A percentile compares a stretch with the other conserved stretches of the same genome.
These are phyloP conservation scores for Rhincodon typus DNA, from an alignment of 2,797 vertebrate species.

Conservation along the genomic window DNA sequence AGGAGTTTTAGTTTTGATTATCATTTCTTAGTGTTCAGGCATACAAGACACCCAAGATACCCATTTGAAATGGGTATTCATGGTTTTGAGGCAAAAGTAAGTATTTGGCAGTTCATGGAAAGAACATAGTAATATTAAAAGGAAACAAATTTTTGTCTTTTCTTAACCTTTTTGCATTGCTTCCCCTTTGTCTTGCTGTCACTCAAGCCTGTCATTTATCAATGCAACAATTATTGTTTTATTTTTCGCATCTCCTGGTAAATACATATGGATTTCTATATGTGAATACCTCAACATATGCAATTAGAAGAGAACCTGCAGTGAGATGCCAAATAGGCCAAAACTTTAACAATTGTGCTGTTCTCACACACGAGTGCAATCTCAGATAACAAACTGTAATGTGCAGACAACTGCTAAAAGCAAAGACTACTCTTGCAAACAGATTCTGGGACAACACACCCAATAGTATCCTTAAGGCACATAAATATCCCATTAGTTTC, in stretches of 20 bases:
- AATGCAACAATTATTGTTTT: background rate
- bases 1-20: background rate
- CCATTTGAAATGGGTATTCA: background rate
- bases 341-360: background rate
- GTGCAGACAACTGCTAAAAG: background rate
- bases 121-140: background rate
- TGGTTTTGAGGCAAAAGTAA: background rate
- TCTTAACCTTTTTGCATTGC: background rate
- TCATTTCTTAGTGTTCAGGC: background rate
- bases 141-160: background rate
- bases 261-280: background rate
- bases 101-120: background rate
- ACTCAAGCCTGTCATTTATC: background rate
- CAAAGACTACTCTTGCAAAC: background rate
- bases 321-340: background rate
- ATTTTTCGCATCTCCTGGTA: background rate
- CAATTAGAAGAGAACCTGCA: background rate
- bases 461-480: background rate
- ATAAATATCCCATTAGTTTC: background rate
- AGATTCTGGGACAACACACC: background rate
- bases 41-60: background rate
- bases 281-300: background rate
- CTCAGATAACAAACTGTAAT: background rate
- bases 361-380: background rate
- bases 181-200: background rate